phyloP scores from a whole-genome alignment of 2,113 vertebrate species.

The Eonycteris spelaea region DNA sequence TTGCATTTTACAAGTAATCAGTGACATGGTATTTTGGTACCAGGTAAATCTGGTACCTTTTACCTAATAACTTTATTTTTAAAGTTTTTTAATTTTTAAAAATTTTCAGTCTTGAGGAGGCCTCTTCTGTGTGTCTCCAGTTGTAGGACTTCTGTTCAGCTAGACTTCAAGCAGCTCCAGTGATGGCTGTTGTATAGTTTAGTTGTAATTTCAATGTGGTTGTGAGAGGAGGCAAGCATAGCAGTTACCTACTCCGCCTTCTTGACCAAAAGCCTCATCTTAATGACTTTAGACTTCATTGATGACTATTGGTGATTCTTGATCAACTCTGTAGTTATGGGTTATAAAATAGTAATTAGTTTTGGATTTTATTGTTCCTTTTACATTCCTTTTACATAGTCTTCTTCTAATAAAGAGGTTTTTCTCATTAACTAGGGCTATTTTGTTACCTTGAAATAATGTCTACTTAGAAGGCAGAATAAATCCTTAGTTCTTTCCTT shows the following conservation, averaged over 20 bases:
- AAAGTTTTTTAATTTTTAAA: background rate
- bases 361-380: constrained; percentile 1
- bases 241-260: too few relatives aligned
- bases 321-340: background rate
- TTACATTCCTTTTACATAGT: background rate
- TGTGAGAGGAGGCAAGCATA: too few relatives aligned
- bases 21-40: background rate
- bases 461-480: background rate
- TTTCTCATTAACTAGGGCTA: background rate
- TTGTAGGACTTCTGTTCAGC: too few relatives aligned
- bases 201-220: too few relatives aligned
- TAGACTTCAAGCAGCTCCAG: too few relatives aligned
- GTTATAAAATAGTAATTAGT: background rate
- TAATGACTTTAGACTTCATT: background rate
- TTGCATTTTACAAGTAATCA: background rate
- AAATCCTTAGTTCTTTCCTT: background rate
- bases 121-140: too few relatives aligned
- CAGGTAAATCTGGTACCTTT: background rate
- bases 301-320: background rate
- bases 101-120: too few relatives aligned
- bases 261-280: background rate
- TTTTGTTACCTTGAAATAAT: constrained; percentile 5
- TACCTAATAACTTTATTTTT: background rate
- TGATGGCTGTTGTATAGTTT: too few relatives aligned
- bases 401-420: background rate